Evolutionary conservation across 2,113 vertebrate species (phyloP).

Genomic region (Tympanuchus pallidicinctus): DNA sequence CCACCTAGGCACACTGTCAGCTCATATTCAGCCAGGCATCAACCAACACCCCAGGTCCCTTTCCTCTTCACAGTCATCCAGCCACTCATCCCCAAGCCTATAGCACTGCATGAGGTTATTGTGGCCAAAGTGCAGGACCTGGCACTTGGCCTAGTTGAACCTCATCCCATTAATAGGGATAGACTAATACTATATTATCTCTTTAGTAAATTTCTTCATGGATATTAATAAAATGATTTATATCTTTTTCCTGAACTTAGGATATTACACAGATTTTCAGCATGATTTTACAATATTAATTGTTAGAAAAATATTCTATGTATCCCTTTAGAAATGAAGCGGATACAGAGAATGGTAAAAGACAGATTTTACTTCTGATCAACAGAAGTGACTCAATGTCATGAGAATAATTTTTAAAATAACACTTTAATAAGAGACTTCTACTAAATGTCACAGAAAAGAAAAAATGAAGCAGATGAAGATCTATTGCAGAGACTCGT

Average conservation of each 20-base stretch:
- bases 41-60: too few relatives aligned
- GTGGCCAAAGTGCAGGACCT: too few relatives aligned
- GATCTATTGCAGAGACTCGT: not conserved
- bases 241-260: not conserved
- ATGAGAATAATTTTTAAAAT: slow-evolving; percentile 25
- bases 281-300: not conserved
- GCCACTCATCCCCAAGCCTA: too few relatives aligned
- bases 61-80: too few relatives aligned
- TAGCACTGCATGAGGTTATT: too few relatives aligned
- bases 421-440: not conserved
- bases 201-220: not conserved
- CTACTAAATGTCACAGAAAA: not conserved
- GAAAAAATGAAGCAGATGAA: not conserved
- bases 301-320: not conserved
- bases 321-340: not conserved
- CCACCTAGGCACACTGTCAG: too few relatives aligned
- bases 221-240: not conserved
- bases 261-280: not conserved
- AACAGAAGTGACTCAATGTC: not conserved
- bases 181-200: not conserved
- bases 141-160: too few relatives aligned
- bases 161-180: too few relatives aligned
- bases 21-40: too few relatives aligned
- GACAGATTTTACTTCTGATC: not conserved
- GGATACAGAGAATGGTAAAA: not conserved